Percentiles rank a stretch among this genome's conserved stretches.
phyloP scores from a whole-genome alignment of 53 echinoderm and acorn worm species.

The Holothuria leucospilota region DNA sequence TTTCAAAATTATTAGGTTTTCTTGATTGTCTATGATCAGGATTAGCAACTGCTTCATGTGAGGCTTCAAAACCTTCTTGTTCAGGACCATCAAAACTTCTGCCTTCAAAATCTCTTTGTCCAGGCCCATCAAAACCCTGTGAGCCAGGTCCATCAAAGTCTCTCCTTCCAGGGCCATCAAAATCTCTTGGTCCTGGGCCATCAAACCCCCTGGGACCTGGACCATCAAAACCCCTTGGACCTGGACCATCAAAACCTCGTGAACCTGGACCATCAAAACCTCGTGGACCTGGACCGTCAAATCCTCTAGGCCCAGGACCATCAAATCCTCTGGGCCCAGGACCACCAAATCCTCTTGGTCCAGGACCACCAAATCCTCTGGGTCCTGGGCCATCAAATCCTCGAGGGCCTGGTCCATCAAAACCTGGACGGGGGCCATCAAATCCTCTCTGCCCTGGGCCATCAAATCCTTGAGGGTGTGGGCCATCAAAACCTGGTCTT shows the following conservation, averaged over 20 bases:
- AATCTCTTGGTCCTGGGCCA: conserved; percentile 26
- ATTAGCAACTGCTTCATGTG: conserved; percentile 12
- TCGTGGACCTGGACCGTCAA: conserved; percentile 27
- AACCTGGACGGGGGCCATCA: conserved; percentile 36
- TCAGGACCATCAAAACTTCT: conserved; percentile 38
- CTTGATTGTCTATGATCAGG: too few species aligned
- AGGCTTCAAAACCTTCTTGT: not conserved
- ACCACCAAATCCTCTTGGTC: conserved; percentile 52
- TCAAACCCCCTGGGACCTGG: not conserved
- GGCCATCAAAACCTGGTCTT: conserved; percentile 50
- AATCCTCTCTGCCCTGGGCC: conserved; percentile 33
- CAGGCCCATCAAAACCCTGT: conserved; percentile 28
- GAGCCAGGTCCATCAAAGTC: conserved; percentile 15
- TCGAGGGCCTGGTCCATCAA: conserved; percentile 51
- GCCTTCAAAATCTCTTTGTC: conserved; percentile 32
- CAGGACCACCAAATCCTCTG: conserved; percentile 37
- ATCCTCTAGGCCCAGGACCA: conserved; percentile 46
- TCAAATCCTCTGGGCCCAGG: conserved; percentile 56
- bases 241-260: conserved; percentile 26
- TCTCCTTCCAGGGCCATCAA: conserved; percentile 20
- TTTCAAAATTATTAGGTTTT: too few species aligned
- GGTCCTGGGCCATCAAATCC: conserved; percentile 46
- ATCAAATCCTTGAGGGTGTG: conserved; percentile 15
- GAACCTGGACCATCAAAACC: conserved; percentile 42
- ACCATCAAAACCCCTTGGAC: conserved; percentile 25